These are phyloP conservation scores for Apotomis capreana DNA, from an alignment of 2,888 invertebrate species.

Conservation along the genomic window DNA sequence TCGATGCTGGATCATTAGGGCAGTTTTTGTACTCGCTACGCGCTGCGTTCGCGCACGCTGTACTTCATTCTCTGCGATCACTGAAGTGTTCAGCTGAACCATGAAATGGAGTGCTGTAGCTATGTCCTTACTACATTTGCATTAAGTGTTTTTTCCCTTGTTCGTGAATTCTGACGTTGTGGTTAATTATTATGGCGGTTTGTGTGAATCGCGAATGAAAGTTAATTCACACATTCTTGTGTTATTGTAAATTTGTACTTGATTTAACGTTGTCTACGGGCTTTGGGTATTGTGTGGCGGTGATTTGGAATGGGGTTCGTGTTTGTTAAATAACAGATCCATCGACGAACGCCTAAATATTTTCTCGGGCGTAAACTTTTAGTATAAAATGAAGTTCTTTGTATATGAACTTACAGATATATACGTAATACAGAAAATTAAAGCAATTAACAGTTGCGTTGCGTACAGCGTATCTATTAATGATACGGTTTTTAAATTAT, in stretches of 20 bases:
- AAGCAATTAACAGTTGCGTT: too few species aligned
- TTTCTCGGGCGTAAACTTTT: neutral
- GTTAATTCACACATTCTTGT: constrained; percentile 36
- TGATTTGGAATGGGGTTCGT: constrained; percentile 2
- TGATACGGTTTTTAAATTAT: too few species aligned
- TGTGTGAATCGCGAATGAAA: constrained; percentile 35
- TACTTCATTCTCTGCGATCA: constrained; percentile 37
- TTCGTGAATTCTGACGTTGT: neutral
- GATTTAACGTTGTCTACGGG: constrained; percentile 61
- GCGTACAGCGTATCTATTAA: too few species aligned
- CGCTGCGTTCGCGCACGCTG: constrained; percentile 54
- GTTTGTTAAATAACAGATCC: neutral
- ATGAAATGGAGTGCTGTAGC: constrained; percentile 9
- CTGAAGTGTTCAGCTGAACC: constrained; percentile 27
- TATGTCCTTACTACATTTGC: neutral
- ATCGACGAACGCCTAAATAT: neutral
- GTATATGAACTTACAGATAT: neutral
- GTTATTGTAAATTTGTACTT: constrained; percentile 33
- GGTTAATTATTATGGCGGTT: constrained; percentile 22
- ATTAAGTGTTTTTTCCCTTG: neutral
- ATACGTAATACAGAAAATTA: too few species aligned
- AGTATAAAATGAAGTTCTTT: neutral
- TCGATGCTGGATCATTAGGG: constrained; percentile 78
- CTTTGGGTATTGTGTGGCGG: constrained; percentile 15
- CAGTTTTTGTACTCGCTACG: constrained; percentile 59